Base-by-base conservation (phyloP, 2,113 vertebrate genomes). In the Cyprinus carpio region DNA sequence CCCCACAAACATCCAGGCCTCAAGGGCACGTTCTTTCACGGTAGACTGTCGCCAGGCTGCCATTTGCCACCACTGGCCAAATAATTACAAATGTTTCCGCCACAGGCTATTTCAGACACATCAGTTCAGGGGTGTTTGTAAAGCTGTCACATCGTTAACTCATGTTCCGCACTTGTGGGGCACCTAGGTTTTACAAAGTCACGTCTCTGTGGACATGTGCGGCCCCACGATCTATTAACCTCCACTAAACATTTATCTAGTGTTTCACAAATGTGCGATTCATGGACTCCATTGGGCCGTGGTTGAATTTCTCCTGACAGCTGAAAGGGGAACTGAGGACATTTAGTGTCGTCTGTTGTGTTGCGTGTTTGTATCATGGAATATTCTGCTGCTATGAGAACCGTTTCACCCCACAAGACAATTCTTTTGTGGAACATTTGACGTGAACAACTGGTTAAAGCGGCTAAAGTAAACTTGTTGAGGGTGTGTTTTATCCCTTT, bases 21-120 rank as follows among this genome's bases (percentile, higher is more conserved):
- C 46, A 83, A 88, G 87, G 87, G 54, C 84, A 90, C 81, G 18
- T 18, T 27, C 86, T 82, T 75, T 80, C 29, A 82, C 31, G 79
- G 34, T 80, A 25, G 76, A 29, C 74, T 85, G 67, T 46, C 67
- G 4, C 60, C 78, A 60, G 18, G 46, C 84, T 65, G 60, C 71
- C 67, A 49, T 64, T 81, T 62, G 51, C 58, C 65, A 43, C 31
- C 18, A 56, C 77, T 84, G 60, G 89, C 87, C 87, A 87, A 82
- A 82, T 60, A 87, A 87, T 86, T 43, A 51, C 34, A 78, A 51
- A 81, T 81, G 78, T 86, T 89, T 79, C 81, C 29, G 6, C 51
- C 60, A 80, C 20, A 27, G 40, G 49, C 83, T 89, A 87, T 89
- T 88, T 87, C 60, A 5, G n/a, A 64, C 60, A 49, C 80, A 58